A percentile compares a stretch with the other conserved stretches of the same genome.
Conservation (phyloP, 2,113 vertebrate genomes). For the Rhinolophus ferrumequinum region DNA sequence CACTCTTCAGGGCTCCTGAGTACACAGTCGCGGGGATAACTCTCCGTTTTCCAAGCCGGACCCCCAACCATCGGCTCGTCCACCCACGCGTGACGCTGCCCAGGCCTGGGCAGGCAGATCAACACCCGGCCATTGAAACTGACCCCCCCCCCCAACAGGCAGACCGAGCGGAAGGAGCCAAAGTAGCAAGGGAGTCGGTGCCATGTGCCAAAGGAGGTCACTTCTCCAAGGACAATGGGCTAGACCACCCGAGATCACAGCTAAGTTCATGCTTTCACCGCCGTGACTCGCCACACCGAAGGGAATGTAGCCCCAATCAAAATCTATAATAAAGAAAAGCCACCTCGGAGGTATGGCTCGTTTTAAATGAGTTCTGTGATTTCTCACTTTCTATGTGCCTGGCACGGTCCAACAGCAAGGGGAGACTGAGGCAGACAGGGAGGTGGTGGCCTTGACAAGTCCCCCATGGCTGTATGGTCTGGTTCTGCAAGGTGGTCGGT, state of each 20-base stretch:
- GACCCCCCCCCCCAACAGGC: background rate
- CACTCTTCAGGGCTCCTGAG: too few relatives aligned
- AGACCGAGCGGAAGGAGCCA: background rate
- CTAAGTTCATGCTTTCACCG: background rate
- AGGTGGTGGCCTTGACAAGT: background rate
- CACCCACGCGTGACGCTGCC: background rate
- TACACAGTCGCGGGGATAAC: background rate
- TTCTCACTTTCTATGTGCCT: background rate
- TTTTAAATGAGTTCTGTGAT: background rate
- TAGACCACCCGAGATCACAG: background rate
- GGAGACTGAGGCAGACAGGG: background rate
- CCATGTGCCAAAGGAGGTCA: background rate
- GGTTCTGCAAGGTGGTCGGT: background rate
- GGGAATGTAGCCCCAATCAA: background rate
- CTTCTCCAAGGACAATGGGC: background rate
- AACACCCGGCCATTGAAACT: background rate
- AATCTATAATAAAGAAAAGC: background rate
- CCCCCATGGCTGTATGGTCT: too few relatives aligned
- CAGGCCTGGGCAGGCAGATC: background rate
- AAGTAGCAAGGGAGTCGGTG: background rate
- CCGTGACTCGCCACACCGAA: background rate
- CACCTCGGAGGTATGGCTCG: background rate
- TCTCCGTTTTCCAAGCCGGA: background rate
- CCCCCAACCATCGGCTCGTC: background rate
- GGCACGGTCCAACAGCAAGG: background rate